These are phyloP conservation scores for Gymnogyps californianus DNA, from an alignment of 2,113 vertebrate species.

Conservation along the genomic window DNA sequence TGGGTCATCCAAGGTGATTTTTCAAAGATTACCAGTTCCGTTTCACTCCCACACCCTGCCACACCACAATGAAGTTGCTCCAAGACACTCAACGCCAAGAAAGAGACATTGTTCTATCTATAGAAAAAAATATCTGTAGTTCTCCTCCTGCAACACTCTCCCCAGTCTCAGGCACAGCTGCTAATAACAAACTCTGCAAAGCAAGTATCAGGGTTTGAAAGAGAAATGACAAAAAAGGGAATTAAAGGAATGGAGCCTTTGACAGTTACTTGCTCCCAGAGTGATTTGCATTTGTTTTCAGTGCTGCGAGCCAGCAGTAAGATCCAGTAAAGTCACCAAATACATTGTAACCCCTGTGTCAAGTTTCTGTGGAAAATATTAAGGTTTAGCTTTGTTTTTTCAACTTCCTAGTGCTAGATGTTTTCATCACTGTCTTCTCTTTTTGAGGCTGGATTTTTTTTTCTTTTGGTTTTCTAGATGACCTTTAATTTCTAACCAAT, in stretches of 20 bases:
- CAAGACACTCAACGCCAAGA: neutral
- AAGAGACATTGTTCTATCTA: neutral
- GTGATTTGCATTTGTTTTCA: constrained; percentile 31
- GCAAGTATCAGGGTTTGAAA: neutral
- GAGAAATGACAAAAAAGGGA: neutral
- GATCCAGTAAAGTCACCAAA: constrained; percentile 18
- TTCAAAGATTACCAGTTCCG: neutral
- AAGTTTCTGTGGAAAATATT: neutral
- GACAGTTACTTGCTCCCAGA: neutral
- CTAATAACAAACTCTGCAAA: constrained; percentile 15
- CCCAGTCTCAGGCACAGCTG: neutral
- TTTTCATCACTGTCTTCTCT: neutral
- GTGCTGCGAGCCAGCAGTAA: neutral
- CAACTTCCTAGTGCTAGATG: neutral
- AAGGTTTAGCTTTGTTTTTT: neutral
- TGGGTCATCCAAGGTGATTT: neutral
- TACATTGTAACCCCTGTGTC: neutral
- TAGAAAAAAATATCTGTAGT: neutral
- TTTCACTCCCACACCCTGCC: neutral
- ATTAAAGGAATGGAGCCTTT: neutral
- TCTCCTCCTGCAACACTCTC: neutral
- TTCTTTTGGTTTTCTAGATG: neutral
- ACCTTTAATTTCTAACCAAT: constrained; percentile 2
- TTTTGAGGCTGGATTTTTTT: neutral
- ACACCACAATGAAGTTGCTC: neutral